These are phyloP conservation scores for Elachura formosa DNA, from an alignment of 2,113 vertebrate species.

Conservation along the genomic window DNA sequence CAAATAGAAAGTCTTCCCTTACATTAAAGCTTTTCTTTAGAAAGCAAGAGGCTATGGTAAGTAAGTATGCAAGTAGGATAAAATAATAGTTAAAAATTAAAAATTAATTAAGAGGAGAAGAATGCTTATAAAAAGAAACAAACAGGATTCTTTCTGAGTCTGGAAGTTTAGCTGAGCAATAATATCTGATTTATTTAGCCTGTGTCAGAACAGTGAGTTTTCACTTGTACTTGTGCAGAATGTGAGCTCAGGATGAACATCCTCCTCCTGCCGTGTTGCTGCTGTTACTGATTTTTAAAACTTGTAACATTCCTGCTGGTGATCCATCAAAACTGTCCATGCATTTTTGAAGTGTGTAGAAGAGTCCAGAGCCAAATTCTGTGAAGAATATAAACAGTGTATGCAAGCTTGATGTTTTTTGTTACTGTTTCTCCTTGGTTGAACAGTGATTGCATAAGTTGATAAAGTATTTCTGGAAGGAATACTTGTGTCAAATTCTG, in stretches of 20 bases:
- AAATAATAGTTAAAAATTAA: neutral
- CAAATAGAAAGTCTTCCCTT: neutral
- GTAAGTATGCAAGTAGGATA: neutral
- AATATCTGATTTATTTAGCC: neutral
- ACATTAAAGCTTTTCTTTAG: neutral
- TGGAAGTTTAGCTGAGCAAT: neutral
- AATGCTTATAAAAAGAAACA: neutral
- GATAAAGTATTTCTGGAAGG: neutral
- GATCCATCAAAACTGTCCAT: neutral
- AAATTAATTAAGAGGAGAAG: neutral
- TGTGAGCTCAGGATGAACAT: neutral
- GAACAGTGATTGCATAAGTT: neutral
- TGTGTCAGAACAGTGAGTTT: neutral
- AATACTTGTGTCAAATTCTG: neutral
- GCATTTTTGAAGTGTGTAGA: neutral
- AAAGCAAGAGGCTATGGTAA: neutral
- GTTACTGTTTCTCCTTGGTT: neutral
- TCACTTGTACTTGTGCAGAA: neutral
- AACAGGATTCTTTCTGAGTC: neutral
- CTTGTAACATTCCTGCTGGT: neutral
- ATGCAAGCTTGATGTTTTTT: neutral
- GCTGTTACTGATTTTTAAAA: neutral
- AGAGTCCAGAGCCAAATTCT: neutral
- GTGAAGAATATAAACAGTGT: neutral
- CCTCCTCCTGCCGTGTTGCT: neutral